Evolutionary conservation across 2,888 invertebrate species (phyloP).

Genomic region (Epicampocera succincta): DNA sequence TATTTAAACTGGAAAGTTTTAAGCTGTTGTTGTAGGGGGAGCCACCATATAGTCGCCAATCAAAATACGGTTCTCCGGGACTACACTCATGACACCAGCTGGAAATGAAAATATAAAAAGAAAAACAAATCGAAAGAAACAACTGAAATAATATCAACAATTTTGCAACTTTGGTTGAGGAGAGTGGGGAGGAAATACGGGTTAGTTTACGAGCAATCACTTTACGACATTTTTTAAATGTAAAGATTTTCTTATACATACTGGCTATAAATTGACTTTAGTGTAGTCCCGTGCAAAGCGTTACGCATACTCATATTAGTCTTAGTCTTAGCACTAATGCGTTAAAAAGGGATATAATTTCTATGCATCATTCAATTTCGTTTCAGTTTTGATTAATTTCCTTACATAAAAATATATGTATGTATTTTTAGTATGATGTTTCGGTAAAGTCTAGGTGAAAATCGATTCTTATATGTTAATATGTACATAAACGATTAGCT

Average conservation of each 20-base stretch:
- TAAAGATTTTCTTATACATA: neutral
- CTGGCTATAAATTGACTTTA: constrained; percentile 5
- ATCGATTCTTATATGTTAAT: no score
- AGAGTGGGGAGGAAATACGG: neutral
- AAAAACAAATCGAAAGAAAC: constrained; percentile 64
- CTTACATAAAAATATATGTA: no score
- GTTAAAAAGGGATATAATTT: no score
- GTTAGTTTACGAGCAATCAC: constrained; percentile 25
- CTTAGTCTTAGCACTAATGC: constrained; percentile 4
- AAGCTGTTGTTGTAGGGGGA: constrained; percentile 76
- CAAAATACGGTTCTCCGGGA: constrained; percentile 86
- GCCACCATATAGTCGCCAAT: constrained; percentile 85
- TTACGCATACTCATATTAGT: constrained; percentile 22
- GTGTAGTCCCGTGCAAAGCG: constrained; percentile 68
- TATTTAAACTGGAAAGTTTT: constrained; percentile 66
- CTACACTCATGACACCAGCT: constrained; percentile 84
- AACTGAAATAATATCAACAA: constrained; percentile 45
- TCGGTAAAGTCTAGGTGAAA: no score
- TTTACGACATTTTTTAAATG: neutral
- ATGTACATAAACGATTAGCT: no score
- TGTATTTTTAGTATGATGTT: no score
- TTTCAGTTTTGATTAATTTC: no score
- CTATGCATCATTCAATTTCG: no score
- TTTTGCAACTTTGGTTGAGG: constrained; percentile 18
- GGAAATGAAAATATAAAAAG: constrained; percentile 65